Evolutionary conservation across 2,888 invertebrate genomes (phyloP), one percentile per base, ranked within the genome.

Genomic region (Drepanosiphum platanoidis): DNA sequence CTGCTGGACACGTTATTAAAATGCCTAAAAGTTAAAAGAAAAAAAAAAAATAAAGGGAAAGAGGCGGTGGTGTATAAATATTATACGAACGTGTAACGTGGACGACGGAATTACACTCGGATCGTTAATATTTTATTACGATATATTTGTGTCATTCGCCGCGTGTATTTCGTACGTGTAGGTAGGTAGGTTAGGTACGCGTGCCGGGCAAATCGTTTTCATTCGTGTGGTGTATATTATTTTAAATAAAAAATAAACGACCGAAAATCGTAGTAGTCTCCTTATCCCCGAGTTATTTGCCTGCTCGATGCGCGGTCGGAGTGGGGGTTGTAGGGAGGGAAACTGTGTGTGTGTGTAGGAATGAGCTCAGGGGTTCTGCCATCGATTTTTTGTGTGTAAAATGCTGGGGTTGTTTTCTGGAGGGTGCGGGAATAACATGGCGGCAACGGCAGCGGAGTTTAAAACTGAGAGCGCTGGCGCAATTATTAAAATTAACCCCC

Each of bases 361-460:
- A 81, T 79, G 80, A 86, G 80, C 72, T 81, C 32, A 2, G 84
- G 75, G 74, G 64, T 75, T 84, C 52, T 58, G 13, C 86, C 86
- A 86, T 86, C 75, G 86, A 84, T 84, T 84, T 81, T 81, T 81
- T 86, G 74, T 66, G 82, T 86, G 82, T 82, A 77, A 83, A 78
- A 77, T 72, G 75, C 74, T 64, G 86, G 75, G 74, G 86, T 74
- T 79, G 86, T 66, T 81, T 74, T 75, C 42, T 82, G 27, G 30
- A 61, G 86, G 75, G 86, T 71, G 86, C 58, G 82, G 64, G 79
- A 52, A 84, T 68, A 77, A 84, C 77, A 61, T 71, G 75, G 72
- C 83, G 86, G 86, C 78, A 42, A 68, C n/a, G 72, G 58, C 78
- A 42, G 74, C n/a, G 72, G 58, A 81, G 82, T 81, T 72, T 86